Conservation (phyloP, 2,113 vertebrate species). For the Calonectris borealis region DNA sequence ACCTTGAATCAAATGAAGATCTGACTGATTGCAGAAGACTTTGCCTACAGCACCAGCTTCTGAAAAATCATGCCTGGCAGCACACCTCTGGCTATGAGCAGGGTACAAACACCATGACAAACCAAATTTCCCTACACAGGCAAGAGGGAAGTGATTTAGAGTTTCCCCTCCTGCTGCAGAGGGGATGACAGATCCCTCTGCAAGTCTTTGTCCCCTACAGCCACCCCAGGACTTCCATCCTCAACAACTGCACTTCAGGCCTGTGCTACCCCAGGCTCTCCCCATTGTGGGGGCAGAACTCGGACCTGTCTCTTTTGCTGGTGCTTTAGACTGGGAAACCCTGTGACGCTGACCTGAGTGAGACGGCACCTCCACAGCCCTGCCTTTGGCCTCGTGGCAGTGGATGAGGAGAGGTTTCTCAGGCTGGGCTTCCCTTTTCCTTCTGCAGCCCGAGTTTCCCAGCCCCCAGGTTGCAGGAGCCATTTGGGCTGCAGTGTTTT, state of each 20-base stretch:
- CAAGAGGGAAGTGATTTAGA: background rate
- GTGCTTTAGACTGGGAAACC: background rate
- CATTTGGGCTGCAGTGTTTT: background rate
- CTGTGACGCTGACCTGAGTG: background rate
- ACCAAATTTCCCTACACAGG: background rate
- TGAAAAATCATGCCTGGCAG: background rate
- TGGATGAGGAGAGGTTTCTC: background rate
- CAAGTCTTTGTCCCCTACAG: background rate
- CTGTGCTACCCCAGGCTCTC: background rate
- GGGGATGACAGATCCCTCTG: background rate
- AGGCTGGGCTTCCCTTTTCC: background rate
- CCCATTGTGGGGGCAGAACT: background rate
- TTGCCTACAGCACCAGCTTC: background rate
- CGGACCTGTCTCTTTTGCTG: background rate
- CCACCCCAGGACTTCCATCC: background rate
- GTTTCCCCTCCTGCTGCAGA: background rate
- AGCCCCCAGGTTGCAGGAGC: background rate
- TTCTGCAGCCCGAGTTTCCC: background rate
- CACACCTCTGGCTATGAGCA: background rate
- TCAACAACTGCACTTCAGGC: background rate
- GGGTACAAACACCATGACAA: background rate
- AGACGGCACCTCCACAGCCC: background rate
- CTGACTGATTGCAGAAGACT: background rate
- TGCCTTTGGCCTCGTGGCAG: fast-evolving
- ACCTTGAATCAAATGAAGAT: background rate